Evolutionary conservation across 2,113 vertebrate species (phyloP).

Genomic region (Eira barbara): DNA sequence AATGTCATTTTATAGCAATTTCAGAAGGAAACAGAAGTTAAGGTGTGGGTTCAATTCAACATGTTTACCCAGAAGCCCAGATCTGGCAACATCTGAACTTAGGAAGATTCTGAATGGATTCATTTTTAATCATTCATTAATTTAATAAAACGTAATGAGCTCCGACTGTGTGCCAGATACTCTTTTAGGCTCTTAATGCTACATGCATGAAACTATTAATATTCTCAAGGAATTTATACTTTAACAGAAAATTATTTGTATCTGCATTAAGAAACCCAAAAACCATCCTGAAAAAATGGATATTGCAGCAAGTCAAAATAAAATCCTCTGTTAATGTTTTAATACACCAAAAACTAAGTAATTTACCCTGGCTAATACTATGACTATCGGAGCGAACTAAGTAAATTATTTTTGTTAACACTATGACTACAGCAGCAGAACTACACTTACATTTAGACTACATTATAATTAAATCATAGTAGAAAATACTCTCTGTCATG

Average conservation of each 20-base stretch:
- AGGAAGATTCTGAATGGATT: not conserved
- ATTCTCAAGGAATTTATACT: not conserved
- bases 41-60: not conserved
- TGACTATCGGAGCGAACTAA: not conserved
- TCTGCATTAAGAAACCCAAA: conserved; percentile 33
- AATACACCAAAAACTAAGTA: conserved; percentile 20
- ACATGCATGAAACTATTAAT: not conserved
- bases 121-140: not conserved
- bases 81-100: not conserved
- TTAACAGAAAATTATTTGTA: conserved; percentile 3
- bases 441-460: conserved; percentile 14
- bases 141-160: conserved; percentile 4
- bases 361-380: not conserved
- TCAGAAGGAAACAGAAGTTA: not conserved
- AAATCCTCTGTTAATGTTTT: conserved; percentile 38
- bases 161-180: not conserved
- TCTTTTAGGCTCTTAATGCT: not conserved
- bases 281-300: not conserved
- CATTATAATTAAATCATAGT: not conserved
- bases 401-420: conserved; percentile 24
- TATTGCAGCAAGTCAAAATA: conserved; percentile 30
- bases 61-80: not conserved
- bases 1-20: conserved; percentile 20
- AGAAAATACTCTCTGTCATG: conserved; percentile 33
- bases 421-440: not conserved